These are phyloP conservation scores for Eustalomyia histrio DNA, from an alignment of 2,888 invertebrate species.

Conservation along the genomic window DNA sequence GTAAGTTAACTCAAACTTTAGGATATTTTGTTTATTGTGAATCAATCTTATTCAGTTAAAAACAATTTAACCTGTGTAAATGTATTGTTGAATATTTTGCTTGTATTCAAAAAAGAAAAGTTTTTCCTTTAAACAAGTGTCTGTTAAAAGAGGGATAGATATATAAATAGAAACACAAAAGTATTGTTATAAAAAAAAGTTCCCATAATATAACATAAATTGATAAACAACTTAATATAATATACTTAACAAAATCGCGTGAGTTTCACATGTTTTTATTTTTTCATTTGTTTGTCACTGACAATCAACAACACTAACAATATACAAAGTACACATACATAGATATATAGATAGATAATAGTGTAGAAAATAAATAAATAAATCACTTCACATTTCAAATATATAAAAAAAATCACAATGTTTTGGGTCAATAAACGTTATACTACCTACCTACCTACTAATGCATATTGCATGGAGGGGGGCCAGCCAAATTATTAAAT, in stretches of 20 bases:
- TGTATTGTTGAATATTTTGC: no score
- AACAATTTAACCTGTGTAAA: no score
- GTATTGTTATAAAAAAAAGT: not conserved
- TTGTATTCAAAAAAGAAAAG: no score
- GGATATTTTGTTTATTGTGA: no score
- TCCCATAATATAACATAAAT: not conserved
- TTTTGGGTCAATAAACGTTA: conserved; percentile 72
- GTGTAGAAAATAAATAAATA: conserved; percentile 3
- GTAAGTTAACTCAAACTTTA: no score
- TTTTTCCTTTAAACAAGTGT: no score
- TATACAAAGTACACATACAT: not conserved
- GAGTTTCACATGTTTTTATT: conserved; percentile 51
- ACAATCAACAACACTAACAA: not conserved
- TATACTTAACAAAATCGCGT: conserved; percentile 30
- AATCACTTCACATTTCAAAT: conserved; percentile 6
- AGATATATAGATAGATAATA: not conserved
- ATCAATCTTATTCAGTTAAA: no score
- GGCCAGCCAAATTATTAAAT: not conserved
- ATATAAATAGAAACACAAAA: not conserved
- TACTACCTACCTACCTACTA: no score
- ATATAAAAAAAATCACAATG: conserved; percentile 49
- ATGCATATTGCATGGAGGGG: not conserved
- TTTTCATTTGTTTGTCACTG: conserved; percentile 17
- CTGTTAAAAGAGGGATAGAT: no score
- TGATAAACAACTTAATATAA: not conserved